phyloP scores from a whole-genome alignment of 2,113 vertebrate genomes.

The Ellobius talpinus region DNA sequence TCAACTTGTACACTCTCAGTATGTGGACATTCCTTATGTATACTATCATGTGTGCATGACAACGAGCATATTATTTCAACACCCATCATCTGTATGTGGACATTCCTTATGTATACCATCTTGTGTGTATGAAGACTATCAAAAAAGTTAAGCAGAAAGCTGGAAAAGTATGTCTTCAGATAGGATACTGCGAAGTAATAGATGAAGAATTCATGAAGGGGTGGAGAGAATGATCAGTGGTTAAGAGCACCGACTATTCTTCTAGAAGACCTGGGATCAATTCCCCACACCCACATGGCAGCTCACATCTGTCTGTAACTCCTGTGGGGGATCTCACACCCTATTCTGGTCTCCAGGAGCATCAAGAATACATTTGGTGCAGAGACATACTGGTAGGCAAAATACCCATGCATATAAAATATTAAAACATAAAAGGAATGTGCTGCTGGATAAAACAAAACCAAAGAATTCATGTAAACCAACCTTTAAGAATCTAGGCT shows the following conservation, averaged over 20 bases:
- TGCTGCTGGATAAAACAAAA: not conserved
- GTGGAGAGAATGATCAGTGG: too few relatives aligned
- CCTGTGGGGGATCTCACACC: not conserved
- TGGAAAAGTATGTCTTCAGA: not conserved
- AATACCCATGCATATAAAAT: not conserved
- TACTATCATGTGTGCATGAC: not conserved
- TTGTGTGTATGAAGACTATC: not conserved
- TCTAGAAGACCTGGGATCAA: not conserved
- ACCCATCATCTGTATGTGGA: not conserved
- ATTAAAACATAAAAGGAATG: not conserved
- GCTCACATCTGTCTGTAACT: not conserved
- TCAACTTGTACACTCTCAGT: not conserved
- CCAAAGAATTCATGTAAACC: not conserved
- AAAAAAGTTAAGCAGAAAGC: slow-evolving; percentile 4
- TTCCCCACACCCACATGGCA: not conserved
- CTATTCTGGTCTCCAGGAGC: not conserved
- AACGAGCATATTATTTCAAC: not conserved
- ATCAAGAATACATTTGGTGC: not conserved
- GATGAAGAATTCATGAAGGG: slow-evolving; percentile 20
- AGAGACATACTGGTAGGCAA: not conserved
- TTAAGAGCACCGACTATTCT: not conserved
- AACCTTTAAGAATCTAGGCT: slow-evolving; percentile 30
- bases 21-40: not conserved
- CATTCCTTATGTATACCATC: not conserved
- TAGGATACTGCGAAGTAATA: not conserved